Evolutionary conservation across 1,140 invertebrate genomes (phyloP).

Genomic region (Oryzaephilus surinamensis): DNA sequence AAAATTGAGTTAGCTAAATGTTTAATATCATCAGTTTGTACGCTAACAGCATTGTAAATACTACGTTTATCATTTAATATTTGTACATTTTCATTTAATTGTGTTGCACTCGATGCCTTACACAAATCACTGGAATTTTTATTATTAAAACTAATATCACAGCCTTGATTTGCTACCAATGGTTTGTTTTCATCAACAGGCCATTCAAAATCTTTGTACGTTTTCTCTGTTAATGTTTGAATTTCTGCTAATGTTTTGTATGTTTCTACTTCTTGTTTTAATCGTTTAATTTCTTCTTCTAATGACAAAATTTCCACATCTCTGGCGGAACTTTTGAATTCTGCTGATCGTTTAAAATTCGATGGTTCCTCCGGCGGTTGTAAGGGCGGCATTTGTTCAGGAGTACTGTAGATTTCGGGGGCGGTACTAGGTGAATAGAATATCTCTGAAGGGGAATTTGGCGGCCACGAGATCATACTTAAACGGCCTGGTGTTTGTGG

Average conservation of each 20-base stretch:
- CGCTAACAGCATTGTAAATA: too few species aligned
- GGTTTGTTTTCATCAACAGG: constrained; percentile 31
- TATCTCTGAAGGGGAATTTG: constrained; percentile 22
- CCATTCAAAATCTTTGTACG: constrained; percentile 39
- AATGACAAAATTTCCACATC: constrained; percentile 31
- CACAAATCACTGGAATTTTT: too few species aligned
- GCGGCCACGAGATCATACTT: constrained; percentile 33
- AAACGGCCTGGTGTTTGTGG: constrained; percentile 61
- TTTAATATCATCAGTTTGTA: constrained; percentile 8
- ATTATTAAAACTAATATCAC: constrained; percentile 37
- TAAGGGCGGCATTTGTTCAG: too few species aligned
- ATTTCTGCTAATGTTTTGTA: constrained; percentile 43
- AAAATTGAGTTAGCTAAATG: too few species aligned
- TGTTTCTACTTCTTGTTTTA: constrained; percentile 43
- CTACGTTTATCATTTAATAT: too few species aligned
- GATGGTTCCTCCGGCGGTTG: constrained; percentile 7
- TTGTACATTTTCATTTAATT: constrained; percentile 1
- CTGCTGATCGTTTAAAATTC: constrained; percentile 5
- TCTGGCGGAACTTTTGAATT: constrained; percentile 27
- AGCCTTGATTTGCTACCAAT: constrained; percentile 30
- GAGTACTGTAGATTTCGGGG: constrained; percentile 7
- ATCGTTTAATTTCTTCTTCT: constrained; percentile 39
- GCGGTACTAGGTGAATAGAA: constrained; percentile 12
- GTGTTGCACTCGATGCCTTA: background rate
- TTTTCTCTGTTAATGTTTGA: constrained; percentile 41